Base-by-base conservation (phyloP, 2,888 invertebrate genomes). In the Sphaerophoria taeniata region DNA sequence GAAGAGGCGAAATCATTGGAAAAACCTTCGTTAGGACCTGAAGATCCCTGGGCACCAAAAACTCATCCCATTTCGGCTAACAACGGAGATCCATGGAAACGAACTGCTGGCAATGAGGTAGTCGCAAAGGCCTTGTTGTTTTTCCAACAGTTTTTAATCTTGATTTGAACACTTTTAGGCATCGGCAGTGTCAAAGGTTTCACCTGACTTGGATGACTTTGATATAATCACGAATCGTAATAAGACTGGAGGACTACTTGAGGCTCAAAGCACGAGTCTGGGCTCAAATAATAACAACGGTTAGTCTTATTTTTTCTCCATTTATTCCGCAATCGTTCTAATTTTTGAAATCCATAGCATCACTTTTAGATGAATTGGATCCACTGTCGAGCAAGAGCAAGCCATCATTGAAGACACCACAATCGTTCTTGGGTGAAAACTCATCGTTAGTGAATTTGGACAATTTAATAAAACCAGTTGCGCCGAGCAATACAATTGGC, bases 381-480 rank as follows among this genome's bases (percentile, higher is more conserved):
- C 92, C 92, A 49, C 85, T 92, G 11, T 91, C 91, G 31, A 81
- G 89, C 72, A 85, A 85, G 63, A n/a, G n/a, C n/a, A 85, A 85
- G 47, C 85, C 85, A 56, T 67, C 85, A 87, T 90, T 91, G 74
- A 98, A 98, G 93, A 98, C 98, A 69, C 98, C 99, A 3, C 97
- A 98, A 88, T 96, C 97, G 89, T 99, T 99, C 93, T 95, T 99
- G 71, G 99, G 99, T 56, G 98, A 98, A 93, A 99, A 99, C 93
- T 98, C 98, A 11, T 95, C 96, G 88, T 95, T 99, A 89, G 99
- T 99, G 87, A 99, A 99, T 94, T 94, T 99, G 92, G 99, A 99
- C 93, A 98, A 99, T 92, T 94, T 99, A 90, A 97, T 99, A 89
- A 95, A 94, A 89, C 93, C 94, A 83, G 92, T 91, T 70, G 89